Evolutionary conservation across 2,113 vertebrate species (phyloP).

Genomic region (Hemichromis elongatus): DNA sequence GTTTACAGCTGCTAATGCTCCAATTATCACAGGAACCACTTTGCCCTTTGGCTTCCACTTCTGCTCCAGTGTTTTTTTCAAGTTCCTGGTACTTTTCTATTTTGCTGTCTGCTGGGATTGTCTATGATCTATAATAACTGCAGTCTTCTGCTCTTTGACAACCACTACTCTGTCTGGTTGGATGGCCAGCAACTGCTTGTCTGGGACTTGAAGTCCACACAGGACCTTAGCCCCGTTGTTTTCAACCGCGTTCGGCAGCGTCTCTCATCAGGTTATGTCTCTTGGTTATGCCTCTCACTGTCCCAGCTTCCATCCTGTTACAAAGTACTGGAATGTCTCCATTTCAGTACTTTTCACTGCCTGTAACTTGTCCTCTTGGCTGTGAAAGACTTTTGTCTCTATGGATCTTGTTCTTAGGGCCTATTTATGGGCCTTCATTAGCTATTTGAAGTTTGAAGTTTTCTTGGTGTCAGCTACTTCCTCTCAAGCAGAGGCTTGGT

Average conservation of each 20-base stretch:
- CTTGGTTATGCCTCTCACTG: background rate
- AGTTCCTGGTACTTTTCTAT: background rate
- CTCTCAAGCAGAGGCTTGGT: background rate
- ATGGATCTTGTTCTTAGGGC: background rate
- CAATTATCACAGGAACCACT: background rate
- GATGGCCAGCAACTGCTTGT: background rate
- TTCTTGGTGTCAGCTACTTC: background rate
- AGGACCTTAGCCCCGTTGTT: background rate
- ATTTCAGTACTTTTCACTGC: background rate
- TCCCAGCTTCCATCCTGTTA: background rate
- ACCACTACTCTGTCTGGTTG: background rate
- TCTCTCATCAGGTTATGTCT: background rate
- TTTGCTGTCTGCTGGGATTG: background rate
- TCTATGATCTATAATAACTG: background rate
- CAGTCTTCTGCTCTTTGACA: background rate
- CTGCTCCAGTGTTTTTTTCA: background rate
- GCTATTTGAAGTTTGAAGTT: background rate
- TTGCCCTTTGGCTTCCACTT: background rate
- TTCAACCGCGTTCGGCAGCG: background rate
- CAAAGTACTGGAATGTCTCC: background rate
- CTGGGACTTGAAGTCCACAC: background rate
- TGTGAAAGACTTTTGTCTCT: background rate
- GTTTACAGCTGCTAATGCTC: background rate
- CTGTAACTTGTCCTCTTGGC: background rate
- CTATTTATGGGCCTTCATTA: background rate